A percentile compares a stretch with the other conserved stretches of the same genome.
These are phyloP conservation scores for Antheraea assamensis DNA, from an alignment of 2,888 invertebrate species.

Conservation along the genomic window DNA sequence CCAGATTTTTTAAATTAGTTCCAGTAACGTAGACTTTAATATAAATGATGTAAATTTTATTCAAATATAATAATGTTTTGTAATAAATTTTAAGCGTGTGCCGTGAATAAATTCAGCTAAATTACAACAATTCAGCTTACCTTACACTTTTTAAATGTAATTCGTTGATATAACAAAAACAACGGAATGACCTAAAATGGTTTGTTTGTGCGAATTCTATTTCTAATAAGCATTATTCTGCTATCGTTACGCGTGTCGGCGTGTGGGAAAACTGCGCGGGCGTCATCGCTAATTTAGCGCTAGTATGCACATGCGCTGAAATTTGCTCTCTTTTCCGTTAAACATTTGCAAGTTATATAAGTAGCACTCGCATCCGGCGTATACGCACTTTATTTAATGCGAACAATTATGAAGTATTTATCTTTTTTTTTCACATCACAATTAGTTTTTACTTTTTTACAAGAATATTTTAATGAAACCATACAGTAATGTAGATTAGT, in stretches of 20 bases:
- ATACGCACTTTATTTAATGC: not conserved
- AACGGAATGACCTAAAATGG: not conserved
- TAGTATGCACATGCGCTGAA: constrained; percentile 61
- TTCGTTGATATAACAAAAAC: not conserved
- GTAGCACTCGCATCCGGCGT: constrained; percentile 12
- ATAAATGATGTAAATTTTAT: too few species aligned
- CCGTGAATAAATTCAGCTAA: not conserved
- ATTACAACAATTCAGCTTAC: not conserved
- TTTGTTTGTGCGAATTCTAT: not conserved
- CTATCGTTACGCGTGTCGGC: constrained; percentile 42
- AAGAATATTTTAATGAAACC: too few species aligned
- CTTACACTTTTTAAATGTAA: not conserved
- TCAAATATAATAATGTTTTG: too few species aligned
- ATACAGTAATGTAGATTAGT: too few species aligned
- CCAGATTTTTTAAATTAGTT: too few species aligned
- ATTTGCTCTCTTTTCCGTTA: constrained; percentile 44
- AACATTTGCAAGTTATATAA: constrained; percentile 27
- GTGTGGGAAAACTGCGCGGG: constrained; percentile 71
- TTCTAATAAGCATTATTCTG: constrained; percentile 33
- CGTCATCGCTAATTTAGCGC: constrained; percentile 73
- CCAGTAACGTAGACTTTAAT: too few species aligned
- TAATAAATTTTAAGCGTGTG: not conserved
- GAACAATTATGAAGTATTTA: not conserved
- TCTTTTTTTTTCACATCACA: not conserved
- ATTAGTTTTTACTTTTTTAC: not conserved